These are phyloP conservation scores for Aphaenogaster ashmeadi DNA, from an alignment of 1,140 invertebrate genomes.

Conservation along the genomic window DNA sequence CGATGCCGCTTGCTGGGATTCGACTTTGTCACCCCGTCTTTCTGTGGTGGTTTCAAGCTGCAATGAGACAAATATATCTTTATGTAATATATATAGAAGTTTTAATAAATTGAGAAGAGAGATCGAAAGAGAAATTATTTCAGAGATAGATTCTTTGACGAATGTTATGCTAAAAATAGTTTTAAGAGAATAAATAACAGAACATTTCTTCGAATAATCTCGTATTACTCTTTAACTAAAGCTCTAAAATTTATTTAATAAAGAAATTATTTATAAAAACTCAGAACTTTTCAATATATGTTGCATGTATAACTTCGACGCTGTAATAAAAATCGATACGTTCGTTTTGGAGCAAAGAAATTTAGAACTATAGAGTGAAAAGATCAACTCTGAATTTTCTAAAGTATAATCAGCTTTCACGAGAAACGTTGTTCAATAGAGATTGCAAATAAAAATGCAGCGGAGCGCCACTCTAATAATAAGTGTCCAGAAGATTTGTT, in stretches of 20 bases:
- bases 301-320: not conserved
- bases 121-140: not conserved
- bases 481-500: not conserved
- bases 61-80: constrained; percentile 81
- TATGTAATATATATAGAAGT: not conserved
- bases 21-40: constrained; percentile 98
- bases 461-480: not conserved
- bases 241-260: not conserved
- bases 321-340: not conserved
- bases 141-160: not conserved
- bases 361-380: not conserved
- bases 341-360: not conserved
- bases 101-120: not conserved
- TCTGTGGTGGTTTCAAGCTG: constrained; percentile 97
- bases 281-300: not conserved
- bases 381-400: not conserved
- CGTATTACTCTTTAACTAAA: not conserved
- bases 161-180: not conserved
- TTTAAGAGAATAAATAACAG: not conserved
- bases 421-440: not conserved
- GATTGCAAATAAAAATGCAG: not conserved
- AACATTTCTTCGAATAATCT: not conserved
- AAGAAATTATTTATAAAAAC: not conserved
- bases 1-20: constrained; percentile 99
- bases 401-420: not conserved